These are phyloP conservation scores for Ericerus pela DNA, from an alignment of 1,140 invertebrate genomes.

Conservation along the genomic window DNA sequence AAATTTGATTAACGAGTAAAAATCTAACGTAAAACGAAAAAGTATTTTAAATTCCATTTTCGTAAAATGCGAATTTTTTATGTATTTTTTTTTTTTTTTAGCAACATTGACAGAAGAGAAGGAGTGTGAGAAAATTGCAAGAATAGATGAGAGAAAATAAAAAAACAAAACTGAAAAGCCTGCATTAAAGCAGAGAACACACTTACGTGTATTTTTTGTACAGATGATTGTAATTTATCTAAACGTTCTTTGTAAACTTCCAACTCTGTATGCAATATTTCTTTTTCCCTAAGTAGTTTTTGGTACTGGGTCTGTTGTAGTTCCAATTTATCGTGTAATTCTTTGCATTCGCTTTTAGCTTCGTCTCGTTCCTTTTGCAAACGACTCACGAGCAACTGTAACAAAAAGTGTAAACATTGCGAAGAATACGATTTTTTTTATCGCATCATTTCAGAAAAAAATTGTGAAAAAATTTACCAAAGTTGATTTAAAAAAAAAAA, in stretches of 20 bases:
- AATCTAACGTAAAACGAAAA: too few species aligned
- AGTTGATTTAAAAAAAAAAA: too few species aligned
- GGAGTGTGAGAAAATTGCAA: too few species aligned
- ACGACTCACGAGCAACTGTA: slow-evolving; percentile 48
- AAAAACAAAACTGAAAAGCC: background rate
- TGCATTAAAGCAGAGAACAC: background rate
- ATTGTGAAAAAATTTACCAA: background rate
- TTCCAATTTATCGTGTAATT: slow-evolving; percentile 65
- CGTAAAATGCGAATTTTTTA: too few species aligned
- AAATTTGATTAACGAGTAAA: too few species aligned
- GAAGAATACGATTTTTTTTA: background rate
- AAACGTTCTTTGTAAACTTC: slow-evolving; percentile 73
- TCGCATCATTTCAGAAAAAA: background rate
- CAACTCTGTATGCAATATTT: slow-evolving; percentile 65
- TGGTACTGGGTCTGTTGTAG: slow-evolving; percentile 58
- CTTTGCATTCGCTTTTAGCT: slow-evolving; percentile 38
- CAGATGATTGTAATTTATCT: slow-evolving; percentile 68
- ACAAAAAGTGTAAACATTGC: too few species aligned
- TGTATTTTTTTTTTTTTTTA: too few species aligned
- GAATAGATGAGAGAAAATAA: background rate
- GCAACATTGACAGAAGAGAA: too few species aligned
- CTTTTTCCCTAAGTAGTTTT: slow-evolving; percentile 69
- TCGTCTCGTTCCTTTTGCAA: slow-evolving; percentile 76
- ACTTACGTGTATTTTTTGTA: slow-evolving; percentile 63
- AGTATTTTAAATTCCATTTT: too few species aligned